Conservation (phyloP, 35 echinoderm and acorn worm species). For the Apostichopus parvimensis region DNA sequence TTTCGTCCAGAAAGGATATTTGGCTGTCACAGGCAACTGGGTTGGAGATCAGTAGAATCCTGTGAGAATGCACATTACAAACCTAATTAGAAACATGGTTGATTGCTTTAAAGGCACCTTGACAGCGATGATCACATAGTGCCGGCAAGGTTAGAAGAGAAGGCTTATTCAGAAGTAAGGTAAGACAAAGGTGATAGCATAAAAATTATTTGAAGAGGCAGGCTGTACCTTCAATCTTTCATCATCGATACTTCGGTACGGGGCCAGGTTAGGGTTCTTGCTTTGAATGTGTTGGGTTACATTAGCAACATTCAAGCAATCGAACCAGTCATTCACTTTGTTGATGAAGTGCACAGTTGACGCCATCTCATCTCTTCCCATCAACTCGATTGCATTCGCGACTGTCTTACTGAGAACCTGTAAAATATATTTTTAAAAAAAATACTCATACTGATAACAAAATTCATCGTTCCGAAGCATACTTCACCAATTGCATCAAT, state of each 20-base stretch:
- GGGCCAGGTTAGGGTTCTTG: constrained; percentile 27
- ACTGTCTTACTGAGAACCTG: neutral
- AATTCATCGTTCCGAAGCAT: too few species aligned
- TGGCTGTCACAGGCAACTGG: neutral
- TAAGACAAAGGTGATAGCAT: too few species aligned
- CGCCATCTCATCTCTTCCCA: constrained; percentile 20
- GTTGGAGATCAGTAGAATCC: neutral
- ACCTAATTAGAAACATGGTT: too few species aligned
- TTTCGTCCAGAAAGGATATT: neutral
- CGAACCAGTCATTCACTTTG: constrained; percentile 65
- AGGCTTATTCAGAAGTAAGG: too few species aligned
- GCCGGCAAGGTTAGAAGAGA: too few species aligned
- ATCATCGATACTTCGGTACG: constrained; percentile 48
- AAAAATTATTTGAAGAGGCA: neutral
- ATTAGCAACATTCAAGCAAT: constrained; percentile 67
- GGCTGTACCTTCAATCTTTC: constrained; percentile 52
- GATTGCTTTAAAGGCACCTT: too few species aligned
- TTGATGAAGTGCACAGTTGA: constrained; percentile 41
- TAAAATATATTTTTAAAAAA: too few species aligned
- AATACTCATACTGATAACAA: too few species aligned
- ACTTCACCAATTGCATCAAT: too few species aligned
- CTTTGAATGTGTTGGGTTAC: neutral
- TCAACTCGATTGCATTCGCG: constrained; percentile 51
- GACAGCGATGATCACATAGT: too few species aligned
- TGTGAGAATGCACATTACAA: too few species aligned